These are phyloP conservation scores for Ochotona princeps DNA, from an alignment of 2,113 vertebrate species.

Conservation along the genomic window DNA sequence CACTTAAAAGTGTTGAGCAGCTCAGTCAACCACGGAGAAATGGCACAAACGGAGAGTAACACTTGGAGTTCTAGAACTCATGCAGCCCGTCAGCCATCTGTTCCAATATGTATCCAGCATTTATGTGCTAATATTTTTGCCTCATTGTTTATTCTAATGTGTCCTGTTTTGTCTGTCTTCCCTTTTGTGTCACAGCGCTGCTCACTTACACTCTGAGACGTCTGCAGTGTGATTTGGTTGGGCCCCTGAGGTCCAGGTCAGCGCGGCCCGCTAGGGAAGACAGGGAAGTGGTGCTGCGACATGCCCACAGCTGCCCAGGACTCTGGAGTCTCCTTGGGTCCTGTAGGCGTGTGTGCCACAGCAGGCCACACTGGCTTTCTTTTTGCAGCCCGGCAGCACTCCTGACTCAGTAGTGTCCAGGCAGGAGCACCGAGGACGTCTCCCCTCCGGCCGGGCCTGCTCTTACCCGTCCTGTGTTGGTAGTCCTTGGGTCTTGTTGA, in stretches of 20 bases:
- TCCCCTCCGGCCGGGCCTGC: too few relatives aligned
- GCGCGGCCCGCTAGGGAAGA: background rate
- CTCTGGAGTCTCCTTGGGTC: too few relatives aligned
- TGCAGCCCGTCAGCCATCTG: background rate
- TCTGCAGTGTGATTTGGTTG: constrained; percentile 19
- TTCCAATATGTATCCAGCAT: background rate
- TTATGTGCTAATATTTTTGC: constrained; percentile 10
- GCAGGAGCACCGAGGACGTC: too few relatives aligned
- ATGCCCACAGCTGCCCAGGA: too few relatives aligned
- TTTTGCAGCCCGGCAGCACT: too few relatives aligned
- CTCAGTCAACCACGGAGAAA: constrained; percentile 23
- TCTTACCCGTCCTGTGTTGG: too few relatives aligned
- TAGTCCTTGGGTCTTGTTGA: too few relatives aligned
- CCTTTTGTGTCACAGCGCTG: constrained; percentile 6
- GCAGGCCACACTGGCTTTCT: too few relatives aligned
- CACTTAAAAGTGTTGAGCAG: constrained; percentile 5
- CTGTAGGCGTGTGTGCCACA: too few relatives aligned
- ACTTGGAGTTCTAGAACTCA: background rate
- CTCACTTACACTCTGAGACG: background rate
- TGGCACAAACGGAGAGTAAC: constrained; percentile 12
- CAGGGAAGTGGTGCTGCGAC: too few relatives aligned
- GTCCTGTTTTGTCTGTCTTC: background rate
- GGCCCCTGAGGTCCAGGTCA: background rate
- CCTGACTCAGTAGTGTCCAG: too few relatives aligned
- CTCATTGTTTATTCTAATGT: background rate